A percentile compares a stretch with the other conserved stretches of the same genome.
Evolutionary conservation across 2,113 vertebrate species (phyloP).

Genomic region (Oncorhynchus nerka): DNA sequence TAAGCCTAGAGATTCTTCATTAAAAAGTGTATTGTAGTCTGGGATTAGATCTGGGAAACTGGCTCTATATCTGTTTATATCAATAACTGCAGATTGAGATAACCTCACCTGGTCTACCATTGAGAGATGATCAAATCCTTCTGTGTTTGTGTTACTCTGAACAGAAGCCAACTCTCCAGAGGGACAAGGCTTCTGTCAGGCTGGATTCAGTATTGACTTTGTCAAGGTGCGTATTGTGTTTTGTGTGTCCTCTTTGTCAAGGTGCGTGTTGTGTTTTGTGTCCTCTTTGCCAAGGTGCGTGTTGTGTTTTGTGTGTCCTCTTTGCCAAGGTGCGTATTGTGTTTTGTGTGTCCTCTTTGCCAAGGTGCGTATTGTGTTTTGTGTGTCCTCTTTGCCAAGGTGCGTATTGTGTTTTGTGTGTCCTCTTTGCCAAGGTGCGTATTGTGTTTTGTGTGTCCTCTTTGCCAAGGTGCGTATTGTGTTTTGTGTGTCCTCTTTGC

Average conservation of each 20-base stretch:
- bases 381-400: too few relatives aligned
- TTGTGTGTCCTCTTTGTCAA: constrained; percentile 91
- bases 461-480: too few relatives aligned
- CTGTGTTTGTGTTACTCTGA: neutral
- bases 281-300: too few relatives aligned
- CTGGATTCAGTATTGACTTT: constrained; percentile 95
- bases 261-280: constrained; percentile 47
- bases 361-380: too few relatives aligned
- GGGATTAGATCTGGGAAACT: neutral
- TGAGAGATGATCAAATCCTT: neutral
- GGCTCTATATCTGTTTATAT: constrained; percentile 24
- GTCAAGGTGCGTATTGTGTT: constrained; percentile 80
- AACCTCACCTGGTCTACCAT: too few relatives aligned
- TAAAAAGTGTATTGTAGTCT: constrained; percentile 23
- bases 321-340: too few relatives aligned
- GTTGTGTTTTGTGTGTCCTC: neutral
- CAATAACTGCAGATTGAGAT: constrained; percentile 76
- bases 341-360: too few relatives aligned
- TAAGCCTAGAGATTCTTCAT: constrained; percentile 34
- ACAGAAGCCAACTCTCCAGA: constrained; percentile 84
- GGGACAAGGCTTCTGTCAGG: constrained; percentile 98
- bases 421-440: too few relatives aligned
- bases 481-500: too few relatives aligned
- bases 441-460: too few relatives aligned
- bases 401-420: too few relatives aligned